Percentiles rank a stretch among this genome's conserved stretches.
These are phyloP conservation scores for Synanthedon myopaeformis DNA, from an alignment of 2,888 invertebrate species.

Conservation along the genomic window DNA sequence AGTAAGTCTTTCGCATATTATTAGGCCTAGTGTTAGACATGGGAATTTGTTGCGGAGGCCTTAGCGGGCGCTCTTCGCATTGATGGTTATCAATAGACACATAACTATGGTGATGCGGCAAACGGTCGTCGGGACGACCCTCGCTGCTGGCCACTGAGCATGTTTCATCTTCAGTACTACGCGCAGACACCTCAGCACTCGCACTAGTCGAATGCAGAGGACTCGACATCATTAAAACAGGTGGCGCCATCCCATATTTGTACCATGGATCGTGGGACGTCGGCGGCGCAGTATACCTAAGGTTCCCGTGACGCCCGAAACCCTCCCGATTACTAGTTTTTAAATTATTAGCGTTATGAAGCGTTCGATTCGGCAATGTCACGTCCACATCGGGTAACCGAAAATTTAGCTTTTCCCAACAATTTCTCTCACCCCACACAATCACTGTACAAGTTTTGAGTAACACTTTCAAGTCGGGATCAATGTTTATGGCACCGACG, in stretches of 20 bases:
- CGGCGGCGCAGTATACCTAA: constrained; percentile 66
- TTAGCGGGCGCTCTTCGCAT: constrained; percentile 60
- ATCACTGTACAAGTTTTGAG: constrained; percentile 80
- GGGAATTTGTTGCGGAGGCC: constrained; percentile 61
- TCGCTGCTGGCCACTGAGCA: constrained; percentile 70
- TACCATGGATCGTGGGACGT: constrained; percentile 67
- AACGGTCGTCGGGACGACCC: constrained; percentile 63
- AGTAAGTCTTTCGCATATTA: constrained; percentile 64
- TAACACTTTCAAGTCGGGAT: constrained; percentile 80
- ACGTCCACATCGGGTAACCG: constrained; percentile 83
- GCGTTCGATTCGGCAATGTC: constrained; percentile 69
- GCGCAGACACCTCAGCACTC: constrained; percentile 72
- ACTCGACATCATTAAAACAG: constrained; percentile 71
- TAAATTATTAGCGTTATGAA: constrained; percentile 61
- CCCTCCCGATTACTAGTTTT: constrained; percentile 61
- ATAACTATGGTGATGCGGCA: constrained; percentile 71
- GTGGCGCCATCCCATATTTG: constrained; percentile 63
- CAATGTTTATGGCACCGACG: constrained; percentile 74
- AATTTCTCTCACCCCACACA: constrained; percentile 84
- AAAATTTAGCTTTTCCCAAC: constrained; percentile 89
- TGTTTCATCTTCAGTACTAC: constrained; percentile 74
- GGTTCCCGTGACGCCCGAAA: constrained; percentile 60
- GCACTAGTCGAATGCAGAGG: constrained; percentile 72
- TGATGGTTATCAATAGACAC: constrained; percentile 67
- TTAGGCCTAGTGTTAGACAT: constrained; percentile 55